Conservation (phyloP, 2,113 vertebrate genomes). For the Salvator merianae region DNA sequence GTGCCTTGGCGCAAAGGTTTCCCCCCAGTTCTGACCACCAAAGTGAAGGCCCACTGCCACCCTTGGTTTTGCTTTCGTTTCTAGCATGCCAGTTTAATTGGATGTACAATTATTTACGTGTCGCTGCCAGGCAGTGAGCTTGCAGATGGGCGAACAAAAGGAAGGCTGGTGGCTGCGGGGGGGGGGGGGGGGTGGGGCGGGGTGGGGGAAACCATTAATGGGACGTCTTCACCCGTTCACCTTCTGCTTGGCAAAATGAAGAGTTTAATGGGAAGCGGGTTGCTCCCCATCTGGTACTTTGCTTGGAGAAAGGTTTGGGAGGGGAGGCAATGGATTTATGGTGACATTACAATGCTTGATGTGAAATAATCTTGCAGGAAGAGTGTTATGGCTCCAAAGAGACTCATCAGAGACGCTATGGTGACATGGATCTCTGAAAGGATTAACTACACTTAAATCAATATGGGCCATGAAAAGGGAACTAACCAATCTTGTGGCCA, state of each 20-base stretch:
- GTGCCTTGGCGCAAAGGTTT: not conserved
- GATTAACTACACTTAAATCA: conserved; percentile 41
- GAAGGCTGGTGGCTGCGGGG: too few relatives aligned
- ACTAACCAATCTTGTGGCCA: conserved; percentile 35
- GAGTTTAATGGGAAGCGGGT: conserved; percentile 11
- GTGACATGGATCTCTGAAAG: conserved; percentile 21
- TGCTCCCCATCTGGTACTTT: conserved; percentile 30
- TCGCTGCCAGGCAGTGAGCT: not conserved
- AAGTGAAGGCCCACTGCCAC: not conserved
- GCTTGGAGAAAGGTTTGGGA: not conserved
- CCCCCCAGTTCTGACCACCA: not conserved
- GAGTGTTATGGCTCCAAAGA: conserved; percentile 32
- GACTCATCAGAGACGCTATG: conserved; percentile 14
- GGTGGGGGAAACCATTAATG: not conserved
- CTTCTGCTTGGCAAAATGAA: conserved; percentile 11
- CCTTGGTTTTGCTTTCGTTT: not conserved
- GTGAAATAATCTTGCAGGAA: conserved; percentile 36
- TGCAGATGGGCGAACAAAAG: conserved; percentile 6
- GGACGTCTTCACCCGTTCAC: not conserved
- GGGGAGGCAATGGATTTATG: conserved; percentile 18
- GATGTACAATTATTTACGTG: conserved; percentile 23
- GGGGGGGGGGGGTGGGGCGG: not conserved
- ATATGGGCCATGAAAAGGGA: conserved; percentile 40
- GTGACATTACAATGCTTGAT: conserved; percentile 38
- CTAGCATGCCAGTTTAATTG: conserved; percentile 18